Evolutionary conservation across 2,113 vertebrate genomes (phyloP), one percentile per base, ranked within the genome.

Genomic region (Apodemus sylvaticus): DNA sequence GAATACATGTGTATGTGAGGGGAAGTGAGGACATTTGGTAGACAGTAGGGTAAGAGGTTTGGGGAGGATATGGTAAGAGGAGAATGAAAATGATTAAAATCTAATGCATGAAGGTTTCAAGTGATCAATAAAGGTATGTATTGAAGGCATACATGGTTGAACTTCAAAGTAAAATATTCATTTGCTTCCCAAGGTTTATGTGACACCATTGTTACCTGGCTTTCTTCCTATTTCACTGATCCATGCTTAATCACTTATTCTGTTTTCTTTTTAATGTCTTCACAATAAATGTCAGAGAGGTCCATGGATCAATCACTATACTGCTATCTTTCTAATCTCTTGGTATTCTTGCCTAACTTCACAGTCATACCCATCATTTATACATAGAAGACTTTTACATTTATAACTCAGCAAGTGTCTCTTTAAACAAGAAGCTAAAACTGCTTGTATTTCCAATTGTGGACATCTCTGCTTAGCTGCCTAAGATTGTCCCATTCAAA

Each of bases 391-490:
- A 11, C 1, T 70, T 36, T 51, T 2, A n/a, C 12, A 31, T 70
- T 51, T 70, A 71, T 87, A 55, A 71, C 36, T 36, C 8, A 87
- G 48, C 13, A n/a, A 87, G 48, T 87, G 8, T n/a, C 45, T 66
- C 24, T 31, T 34, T 66, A 45, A 66, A 34, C 42, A 86, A 86
- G 39, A 66, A 29, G 60, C 39, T 86, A 83, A 62, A 29, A 7
- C 55, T 42, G n/a, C n/a, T 85, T 85, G 12, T 71, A 87, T 87
- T 22, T 87, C 19, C 20, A 87, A 55, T 71, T 87, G 66, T 71
- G 53, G 34, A 71, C 19, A 71, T 87, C 34, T 71, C 34, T 87
- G 13, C 22, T 87, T 87, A 26, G 12, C 24, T 53, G 5, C 71
- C 34, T 71, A 71, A 87, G 17, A 26, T 31, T 26, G n/a, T 70